phyloP scores from a whole-genome alignment of 2,888 invertebrate genomes.

The Candidula unifasciata region DNA sequence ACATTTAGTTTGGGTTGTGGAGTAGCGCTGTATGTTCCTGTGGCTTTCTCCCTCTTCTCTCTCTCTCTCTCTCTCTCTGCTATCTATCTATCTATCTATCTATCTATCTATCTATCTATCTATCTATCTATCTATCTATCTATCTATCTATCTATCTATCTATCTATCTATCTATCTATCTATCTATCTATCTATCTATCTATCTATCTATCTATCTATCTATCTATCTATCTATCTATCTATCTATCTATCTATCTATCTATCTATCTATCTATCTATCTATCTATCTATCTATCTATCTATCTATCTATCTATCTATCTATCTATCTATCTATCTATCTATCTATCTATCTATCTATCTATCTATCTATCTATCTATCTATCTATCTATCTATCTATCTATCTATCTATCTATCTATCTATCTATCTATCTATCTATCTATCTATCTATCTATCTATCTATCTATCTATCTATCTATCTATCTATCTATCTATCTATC shows the following conservation, averaged over 20 bases:
- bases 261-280: background rate
- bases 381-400: too few relatives aligned
- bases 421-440: background rate
- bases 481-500: too few relatives aligned
- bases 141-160: background rate
- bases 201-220: background rate
- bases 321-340: constrained; percentile 2
- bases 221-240: background rate
- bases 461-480: too few relatives aligned
- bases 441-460: background rate
- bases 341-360: too few relatives aligned
- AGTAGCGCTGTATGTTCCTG: too few relatives aligned
- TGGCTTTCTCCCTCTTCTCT: background rate
- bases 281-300: constrained; percentile 8
- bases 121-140: background rate
- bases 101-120: constrained; percentile 15
- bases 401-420: background rate
- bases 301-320: constrained; percentile 8
- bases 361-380: too few relatives aligned
- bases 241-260: constrained; percentile 3
- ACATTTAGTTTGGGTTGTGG: too few relatives aligned
- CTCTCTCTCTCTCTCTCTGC: background rate
- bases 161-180: background rate
- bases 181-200: background rate
- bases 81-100: background rate